phyloP scores from a whole-genome alignment of 2,888 invertebrate species.

The Drosophila diplacantha region DNA sequence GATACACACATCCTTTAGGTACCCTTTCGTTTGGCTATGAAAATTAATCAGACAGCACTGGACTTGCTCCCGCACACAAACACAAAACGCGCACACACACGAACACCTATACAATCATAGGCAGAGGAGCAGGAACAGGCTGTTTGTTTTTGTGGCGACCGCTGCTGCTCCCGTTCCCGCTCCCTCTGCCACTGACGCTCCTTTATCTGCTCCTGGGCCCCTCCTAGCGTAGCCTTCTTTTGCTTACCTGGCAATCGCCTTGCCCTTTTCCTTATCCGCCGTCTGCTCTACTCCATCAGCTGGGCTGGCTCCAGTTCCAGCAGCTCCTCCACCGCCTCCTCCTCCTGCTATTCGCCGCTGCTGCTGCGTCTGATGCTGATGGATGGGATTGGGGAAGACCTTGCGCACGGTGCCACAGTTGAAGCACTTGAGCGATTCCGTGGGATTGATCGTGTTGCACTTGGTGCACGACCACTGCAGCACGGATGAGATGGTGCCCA shows the following conservation, averaged over 20 bases:
- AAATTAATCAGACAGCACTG: slow-evolving; percentile 13
- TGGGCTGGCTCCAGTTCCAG: slow-evolving; percentile 38
- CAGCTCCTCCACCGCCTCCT: neutral
- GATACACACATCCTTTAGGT: neutral
- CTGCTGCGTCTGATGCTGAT: slow-evolving; percentile 53
- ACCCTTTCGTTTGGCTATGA: neutral
- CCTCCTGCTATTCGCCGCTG: slow-evolving; percentile 36
- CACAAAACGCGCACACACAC: slow-evolving; percentile 22
- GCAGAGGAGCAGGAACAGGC: slow-evolving; percentile 25
- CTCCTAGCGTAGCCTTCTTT: neutral
- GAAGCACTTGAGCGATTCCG: slow-evolving; percentile 89
- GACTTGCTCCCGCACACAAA: slow-evolving; percentile 29
- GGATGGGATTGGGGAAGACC: slow-evolving; percentile 72
- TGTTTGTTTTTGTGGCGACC: slow-evolving; percentile 59
- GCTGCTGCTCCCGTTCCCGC: slow-evolving; percentile 14
- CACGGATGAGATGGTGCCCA: slow-evolving; percentile 96
- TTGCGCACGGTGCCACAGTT: slow-evolving; percentile 87
- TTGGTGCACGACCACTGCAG: slow-evolving; percentile 94
- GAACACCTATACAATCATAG: slow-evolving; percentile 18
- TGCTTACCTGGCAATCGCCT: slow-evolving; percentile 9
- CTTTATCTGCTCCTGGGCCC: slow-evolving; percentile 7
- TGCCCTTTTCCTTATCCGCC: slow-evolving; percentile 3
- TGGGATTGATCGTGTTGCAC: slow-evolving; percentile 93
- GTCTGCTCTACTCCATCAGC: slow-evolving; percentile 45
- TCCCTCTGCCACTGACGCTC: slow-evolving; percentile 5